Percentiles rank a stretch among this genome's conserved stretches.
These are phyloP conservation scores for Pardosa pseudoannulata DNA, from an alignment of 2,888 invertebrate species.

Conservation along the genomic window DNA sequence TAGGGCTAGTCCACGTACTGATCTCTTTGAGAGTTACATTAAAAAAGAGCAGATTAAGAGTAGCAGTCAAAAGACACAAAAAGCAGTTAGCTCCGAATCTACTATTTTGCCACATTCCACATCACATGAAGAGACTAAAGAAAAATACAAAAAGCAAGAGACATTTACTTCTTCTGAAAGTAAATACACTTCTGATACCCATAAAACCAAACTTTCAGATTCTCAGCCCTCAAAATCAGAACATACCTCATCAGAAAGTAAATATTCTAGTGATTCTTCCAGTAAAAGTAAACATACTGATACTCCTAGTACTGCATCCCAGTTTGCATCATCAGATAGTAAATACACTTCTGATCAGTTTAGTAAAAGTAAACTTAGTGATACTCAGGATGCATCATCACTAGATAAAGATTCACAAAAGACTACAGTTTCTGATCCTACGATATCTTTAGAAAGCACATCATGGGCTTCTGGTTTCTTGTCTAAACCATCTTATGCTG, in stretches of 20 bases:
- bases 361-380: too few species aligned
- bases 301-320: background rate
- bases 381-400: background rate
- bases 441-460: conserved; percentile 32
- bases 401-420: background rate
- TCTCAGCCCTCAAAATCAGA: too few species aligned
- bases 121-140: conserved; percentile 11
- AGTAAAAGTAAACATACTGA: background rate
- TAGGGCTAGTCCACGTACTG: conserved; percentile 24
- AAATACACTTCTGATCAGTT: background rate
- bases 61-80: conserved; percentile 1
- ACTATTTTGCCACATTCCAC: background rate
- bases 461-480: conserved; percentile 71
- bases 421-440: conserved; percentile 1
- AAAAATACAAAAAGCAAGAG: conserved; percentile 27
- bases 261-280: conserved; percentile 13
- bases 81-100: background rate
- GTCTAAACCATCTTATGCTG: conserved; percentile 81
- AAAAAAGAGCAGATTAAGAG: conserved; percentile 28
- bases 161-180: background rate
- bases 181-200: background rate
- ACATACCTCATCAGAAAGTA: too few species aligned
- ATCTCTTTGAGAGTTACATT: conserved; percentile 2
- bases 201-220: background rate
- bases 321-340: background rate